A percentile compares a stretch with the other conserved stretches of the same genome.
phyloP scores from a whole-genome alignment of 2,797 vertebrate species.

The Miichthys miiuy region DNA sequence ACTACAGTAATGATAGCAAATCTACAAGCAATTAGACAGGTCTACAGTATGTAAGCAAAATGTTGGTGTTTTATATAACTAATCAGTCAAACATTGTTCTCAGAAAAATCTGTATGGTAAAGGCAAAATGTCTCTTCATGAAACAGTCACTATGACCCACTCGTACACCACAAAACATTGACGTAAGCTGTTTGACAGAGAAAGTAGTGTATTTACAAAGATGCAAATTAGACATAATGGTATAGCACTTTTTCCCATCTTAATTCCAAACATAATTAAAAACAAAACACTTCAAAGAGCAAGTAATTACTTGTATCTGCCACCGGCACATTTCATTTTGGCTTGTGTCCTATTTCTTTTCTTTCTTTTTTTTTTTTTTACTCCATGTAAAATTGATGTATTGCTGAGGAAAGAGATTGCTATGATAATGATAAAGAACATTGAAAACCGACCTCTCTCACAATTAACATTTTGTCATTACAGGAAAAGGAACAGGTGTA shows the following conservation, averaged over 20 bases:
- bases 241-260: neutral
- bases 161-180: neutral
- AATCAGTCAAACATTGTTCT: neutral
- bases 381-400: neutral
- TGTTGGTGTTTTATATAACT: neutral
- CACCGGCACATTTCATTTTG: slow-evolving; percentile 3
- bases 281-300: neutral
- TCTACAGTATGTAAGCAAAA: neutral
- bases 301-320: neutral
- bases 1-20: neutral
- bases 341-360: neutral
- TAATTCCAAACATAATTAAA: slow-evolving; percentile 20
- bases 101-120: neutral
- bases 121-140: neutral
- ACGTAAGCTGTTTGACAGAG: neutral
- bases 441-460: slow-evolving; percentile 6
- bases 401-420: neutral
- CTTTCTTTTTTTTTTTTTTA: neutral
- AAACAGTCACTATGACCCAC: neutral
- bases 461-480: slow-evolving; percentile 18
- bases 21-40: neutral
- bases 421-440: slow-evolving; percentile 16
- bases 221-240: slow-evolving; percentile 23
- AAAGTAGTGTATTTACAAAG: neutral
- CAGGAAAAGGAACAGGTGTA: slow-evolving; percentile 19